Conservation (phyloP, 1,140 invertebrate genomes). For the Drosophila willistoni region DNA sequence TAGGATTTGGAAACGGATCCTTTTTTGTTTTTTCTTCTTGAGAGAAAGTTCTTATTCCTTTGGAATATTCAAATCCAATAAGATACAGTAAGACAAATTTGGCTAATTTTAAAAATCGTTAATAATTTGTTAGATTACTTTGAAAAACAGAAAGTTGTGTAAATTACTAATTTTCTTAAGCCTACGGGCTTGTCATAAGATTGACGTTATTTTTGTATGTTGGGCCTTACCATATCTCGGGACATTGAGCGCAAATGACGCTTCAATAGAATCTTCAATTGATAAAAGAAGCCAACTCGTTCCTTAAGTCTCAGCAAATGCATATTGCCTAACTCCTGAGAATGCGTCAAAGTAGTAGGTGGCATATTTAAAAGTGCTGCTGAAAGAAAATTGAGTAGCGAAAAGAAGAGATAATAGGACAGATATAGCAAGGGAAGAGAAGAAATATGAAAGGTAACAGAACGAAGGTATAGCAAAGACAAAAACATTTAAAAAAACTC, state of each 20-base stretch:
- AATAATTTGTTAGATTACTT: too few species aligned
- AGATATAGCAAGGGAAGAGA: conserved; percentile 61
- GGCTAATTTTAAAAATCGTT: too few species aligned
- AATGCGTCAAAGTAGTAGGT: not conserved
- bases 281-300: conserved; percentile 60
- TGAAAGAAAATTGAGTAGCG: conserved; percentile 47
- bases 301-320: conserved; percentile 56
- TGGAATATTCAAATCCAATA: too few species aligned
- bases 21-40: too few species aligned
- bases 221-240: conserved; percentile 55
- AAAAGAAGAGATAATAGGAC: conserved; percentile 23
- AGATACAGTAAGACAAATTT: too few species aligned
- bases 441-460: conserved; percentile 8
- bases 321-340: not conserved
- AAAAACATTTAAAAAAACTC: conserved; percentile 18
- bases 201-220: not conserved
- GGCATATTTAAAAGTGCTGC: conserved; percentile 59
- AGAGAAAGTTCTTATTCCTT: too few species aligned
- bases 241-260: conserved; percentile 60
- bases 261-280: conserved; percentile 55
- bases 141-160: too few species aligned
- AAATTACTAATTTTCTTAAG: too few species aligned
- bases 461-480: not conserved
- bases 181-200: too few species aligned
- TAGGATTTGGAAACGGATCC: too few species aligned